phyloP scores from a whole-genome alignment of 2,113 vertebrate species.

The Porphyrio hochstetteri region DNA sequence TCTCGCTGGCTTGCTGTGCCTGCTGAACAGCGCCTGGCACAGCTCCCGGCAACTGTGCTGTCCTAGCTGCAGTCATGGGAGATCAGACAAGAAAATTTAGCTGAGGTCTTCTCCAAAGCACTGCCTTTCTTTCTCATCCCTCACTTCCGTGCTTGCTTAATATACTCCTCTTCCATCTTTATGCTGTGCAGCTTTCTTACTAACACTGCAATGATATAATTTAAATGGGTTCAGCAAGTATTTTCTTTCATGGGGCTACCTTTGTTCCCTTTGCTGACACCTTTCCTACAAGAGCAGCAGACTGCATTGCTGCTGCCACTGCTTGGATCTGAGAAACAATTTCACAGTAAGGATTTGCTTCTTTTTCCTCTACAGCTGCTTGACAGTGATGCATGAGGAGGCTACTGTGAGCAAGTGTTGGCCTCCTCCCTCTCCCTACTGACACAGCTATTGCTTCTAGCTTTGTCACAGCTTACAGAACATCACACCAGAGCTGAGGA shows the following conservation, averaged over 20 bases:
- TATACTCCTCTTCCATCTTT: background rate
- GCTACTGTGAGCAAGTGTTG: background rate
- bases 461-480: conserved; percentile 17
- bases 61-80: background rate
- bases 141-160: background rate
- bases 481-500: background rate
- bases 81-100: background rate
- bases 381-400: conserved; percentile 61
- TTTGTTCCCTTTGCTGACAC: background rate
- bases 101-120: background rate
- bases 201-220: background rate
- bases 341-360: conserved; percentile 30
- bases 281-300: conserved; percentile 1
- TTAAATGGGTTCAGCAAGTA: conserved; percentile 30
- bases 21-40: background rate
- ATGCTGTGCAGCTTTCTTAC: background rate
- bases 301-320: conserved; percentile 9
- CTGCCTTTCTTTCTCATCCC: background rate
- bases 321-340: conserved; percentile 36
- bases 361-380: background rate
- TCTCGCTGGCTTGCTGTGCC: background rate
- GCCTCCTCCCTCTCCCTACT: conserved; percentile 13
- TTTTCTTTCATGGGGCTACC: background rate
- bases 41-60: background rate
- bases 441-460: conserved; percentile 31